Evolutionary conservation across 23 tunicate genomes (phyloP).

Genomic region (Clavelina lepadiformis): DNA sequence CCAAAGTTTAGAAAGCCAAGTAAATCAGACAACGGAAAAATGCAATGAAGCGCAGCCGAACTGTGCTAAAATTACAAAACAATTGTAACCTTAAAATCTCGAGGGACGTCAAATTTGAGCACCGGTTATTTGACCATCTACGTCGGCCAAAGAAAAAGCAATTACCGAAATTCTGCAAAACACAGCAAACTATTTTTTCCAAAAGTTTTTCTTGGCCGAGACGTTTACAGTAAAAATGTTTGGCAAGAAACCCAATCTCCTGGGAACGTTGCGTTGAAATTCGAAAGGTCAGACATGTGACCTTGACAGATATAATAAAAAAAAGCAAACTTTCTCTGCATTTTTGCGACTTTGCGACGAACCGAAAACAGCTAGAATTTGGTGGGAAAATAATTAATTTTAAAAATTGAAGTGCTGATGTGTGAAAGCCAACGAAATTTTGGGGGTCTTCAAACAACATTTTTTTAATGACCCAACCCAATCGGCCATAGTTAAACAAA

Average conservation of each 20-base stretch:
- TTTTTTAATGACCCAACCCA: no score
- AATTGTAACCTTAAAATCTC: constrained; percentile 1
- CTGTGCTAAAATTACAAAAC: constrained; percentile 38
- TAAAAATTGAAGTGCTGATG: no score
- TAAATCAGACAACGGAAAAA: not conserved
- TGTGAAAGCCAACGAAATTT: no score
- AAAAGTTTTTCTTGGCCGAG: no score
- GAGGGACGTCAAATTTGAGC: constrained; percentile 13
- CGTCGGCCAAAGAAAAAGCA: no score
- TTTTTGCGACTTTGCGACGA: constrained; percentile 7
- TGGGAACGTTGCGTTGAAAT: constrained; percentile 24
- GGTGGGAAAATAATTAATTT: no score
- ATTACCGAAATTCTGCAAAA: no score
- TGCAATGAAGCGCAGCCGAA: constrained; percentile 28
- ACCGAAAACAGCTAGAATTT: no score
- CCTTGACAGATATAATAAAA: constrained; percentile 9
- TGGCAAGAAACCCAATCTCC: constrained; percentile 32
- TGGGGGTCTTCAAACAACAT: no score
- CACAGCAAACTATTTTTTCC: no score
- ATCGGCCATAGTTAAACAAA: no score
- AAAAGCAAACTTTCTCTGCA: constrained; percentile 15
- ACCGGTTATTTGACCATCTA: not conserved
- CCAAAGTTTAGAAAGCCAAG: not conserved
- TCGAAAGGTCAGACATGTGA: constrained; percentile 29
- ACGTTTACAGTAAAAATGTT: no score